Base-by-base conservation (phyloP, 2,797 vertebrate species). In the Erethizon dorsatum region DNA sequence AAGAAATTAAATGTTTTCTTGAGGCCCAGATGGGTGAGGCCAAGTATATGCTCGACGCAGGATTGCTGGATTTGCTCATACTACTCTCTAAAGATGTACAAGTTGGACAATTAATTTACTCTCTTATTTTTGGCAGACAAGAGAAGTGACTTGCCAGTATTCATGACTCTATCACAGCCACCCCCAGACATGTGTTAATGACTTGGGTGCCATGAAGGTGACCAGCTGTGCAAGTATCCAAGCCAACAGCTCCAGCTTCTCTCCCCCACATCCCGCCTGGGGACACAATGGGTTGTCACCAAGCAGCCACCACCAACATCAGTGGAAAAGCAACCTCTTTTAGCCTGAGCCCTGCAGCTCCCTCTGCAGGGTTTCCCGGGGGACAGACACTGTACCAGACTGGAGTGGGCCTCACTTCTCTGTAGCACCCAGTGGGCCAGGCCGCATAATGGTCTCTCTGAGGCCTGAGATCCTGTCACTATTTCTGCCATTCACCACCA, bases 401-500 rank as follows among this genome's bases (percentile, higher is more conserved):
- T 0, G 22, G 31, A 6, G 26, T 18, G 17, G 14, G 18, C 2
- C 0, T 1, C 1, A 1, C 52, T 63, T 47, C 78, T 7, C 15
- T 2, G 50, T 45, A 3, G 5, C 31, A 3, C 41, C 24, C 0
- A 11, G 3, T 0, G 1, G 28, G 45, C 57, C 20, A 14, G 1
- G 33, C n/a, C n/a, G 18, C 50, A 26, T 10, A 6, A 2, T 0
- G 4, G 15, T 5, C 1, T 26, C 59, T n/a, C 65, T 2, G n/a
- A 41, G 14, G 41, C 20, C 56, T 1, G 59, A 28, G 33, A 33
- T 4, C 45, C 67, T 24, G 28, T 17, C 52, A 26, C 37, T 0
- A 0, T 69, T 80, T 37, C 37, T 52, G 52, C 52, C 24, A 0
- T 18, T 52, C 33, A 0, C 41, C 4, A 28, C 83, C 22, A 1